A percentile compares a stretch with the other conserved stretches of the same genome.
These are phyloP conservation scores for Melanaphis sacchari DNA, from an alignment of 1,140 invertebrate species.

Conservation along the genomic window DNA sequence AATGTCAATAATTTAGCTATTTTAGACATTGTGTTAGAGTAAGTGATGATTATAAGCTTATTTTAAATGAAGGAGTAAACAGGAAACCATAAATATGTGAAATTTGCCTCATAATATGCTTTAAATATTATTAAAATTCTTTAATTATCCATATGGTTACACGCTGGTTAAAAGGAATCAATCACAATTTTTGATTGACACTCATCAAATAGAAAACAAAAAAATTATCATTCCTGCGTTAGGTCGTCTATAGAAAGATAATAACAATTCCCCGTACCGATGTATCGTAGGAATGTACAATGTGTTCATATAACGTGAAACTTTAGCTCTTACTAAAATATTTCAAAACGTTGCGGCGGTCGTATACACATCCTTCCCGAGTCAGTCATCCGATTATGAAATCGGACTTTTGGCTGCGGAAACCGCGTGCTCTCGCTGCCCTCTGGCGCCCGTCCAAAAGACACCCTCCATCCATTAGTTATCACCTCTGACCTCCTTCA, in stretches of 20 bases:
- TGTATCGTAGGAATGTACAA: not conserved
- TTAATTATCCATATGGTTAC: no score
- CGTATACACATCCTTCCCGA: not conserved
- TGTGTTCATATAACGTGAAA: not conserved
- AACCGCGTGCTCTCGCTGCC: not conserved
- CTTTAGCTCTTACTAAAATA: not conserved
- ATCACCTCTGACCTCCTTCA: not conserved
- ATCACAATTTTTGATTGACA: not conserved
- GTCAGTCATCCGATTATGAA: slow-evolving; percentile 47
- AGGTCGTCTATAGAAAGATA: not conserved
- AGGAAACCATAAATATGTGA: not conserved
- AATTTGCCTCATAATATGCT: no score
- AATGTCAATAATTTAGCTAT: not conserved
- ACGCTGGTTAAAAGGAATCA: no score
- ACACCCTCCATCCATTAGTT: not conserved
- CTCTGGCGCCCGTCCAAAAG: slow-evolving; percentile 26
- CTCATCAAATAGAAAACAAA: not conserved
- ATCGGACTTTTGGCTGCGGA: slow-evolving; percentile 45
- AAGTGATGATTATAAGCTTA: not conserved
- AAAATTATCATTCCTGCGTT: not conserved
- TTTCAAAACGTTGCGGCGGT: not conserved
- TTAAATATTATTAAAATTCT: no score
- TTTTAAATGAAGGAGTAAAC: not conserved
- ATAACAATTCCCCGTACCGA: not conserved
- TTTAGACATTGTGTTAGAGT: no score